Evolutionary conservation across 1,140 invertebrate genomes (phyloP).

Genomic region (Drosophila kepulauana): DNA sequence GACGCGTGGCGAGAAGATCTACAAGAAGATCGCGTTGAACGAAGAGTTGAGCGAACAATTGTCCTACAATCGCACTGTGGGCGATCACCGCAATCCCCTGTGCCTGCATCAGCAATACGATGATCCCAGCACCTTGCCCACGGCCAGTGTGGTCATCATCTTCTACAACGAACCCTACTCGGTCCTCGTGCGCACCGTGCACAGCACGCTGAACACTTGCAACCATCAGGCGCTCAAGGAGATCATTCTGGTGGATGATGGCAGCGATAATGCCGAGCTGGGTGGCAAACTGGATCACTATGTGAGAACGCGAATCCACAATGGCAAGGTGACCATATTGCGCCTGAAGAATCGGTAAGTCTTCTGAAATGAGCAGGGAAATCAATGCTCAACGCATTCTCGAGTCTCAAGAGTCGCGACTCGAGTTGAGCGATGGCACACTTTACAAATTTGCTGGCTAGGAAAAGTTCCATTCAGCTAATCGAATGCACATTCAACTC

Average conservation of each 20-base stretch:
- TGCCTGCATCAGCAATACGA: constrained; percentile 86
- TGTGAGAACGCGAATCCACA: constrained; percentile 88
- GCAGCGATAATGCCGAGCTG: constrained; percentile 91
- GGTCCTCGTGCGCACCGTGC: constrained; percentile 93
- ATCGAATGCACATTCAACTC: constrained; percentile 61
- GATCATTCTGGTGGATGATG: constrained; percentile 96
- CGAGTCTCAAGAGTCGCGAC: background rate
- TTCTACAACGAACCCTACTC: constrained; percentile 96
- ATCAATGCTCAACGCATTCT: background rate
- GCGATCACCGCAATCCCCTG: constrained; percentile 86
- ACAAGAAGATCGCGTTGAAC: constrained; percentile 93
- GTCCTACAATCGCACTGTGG: constrained; percentile 90
- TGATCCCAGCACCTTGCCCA: constrained; percentile 84
- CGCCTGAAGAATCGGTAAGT: constrained; percentile 89
- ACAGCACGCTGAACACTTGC: constrained; percentile 94
- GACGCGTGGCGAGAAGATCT: constrained; percentile 87
- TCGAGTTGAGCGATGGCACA: constrained; percentile 31
- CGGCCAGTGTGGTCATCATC: constrained; percentile 91
- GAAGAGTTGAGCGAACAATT: constrained; percentile 93
- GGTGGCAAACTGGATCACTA: constrained; percentile 92
- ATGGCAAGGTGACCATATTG: constrained; percentile 90
- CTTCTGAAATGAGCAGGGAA: background rate
- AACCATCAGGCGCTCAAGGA: constrained; percentile 90
- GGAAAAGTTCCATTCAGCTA: constrained; percentile 72
- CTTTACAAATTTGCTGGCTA: constrained; percentile 37